A percentile compares a stretch with the other conserved stretches of the same genome.
These are phyloP conservation scores for Caenorhabditis parvicauda DNA, from an alignment of 2,888 invertebrate genomes.

Conservation along the genomic window DNA sequence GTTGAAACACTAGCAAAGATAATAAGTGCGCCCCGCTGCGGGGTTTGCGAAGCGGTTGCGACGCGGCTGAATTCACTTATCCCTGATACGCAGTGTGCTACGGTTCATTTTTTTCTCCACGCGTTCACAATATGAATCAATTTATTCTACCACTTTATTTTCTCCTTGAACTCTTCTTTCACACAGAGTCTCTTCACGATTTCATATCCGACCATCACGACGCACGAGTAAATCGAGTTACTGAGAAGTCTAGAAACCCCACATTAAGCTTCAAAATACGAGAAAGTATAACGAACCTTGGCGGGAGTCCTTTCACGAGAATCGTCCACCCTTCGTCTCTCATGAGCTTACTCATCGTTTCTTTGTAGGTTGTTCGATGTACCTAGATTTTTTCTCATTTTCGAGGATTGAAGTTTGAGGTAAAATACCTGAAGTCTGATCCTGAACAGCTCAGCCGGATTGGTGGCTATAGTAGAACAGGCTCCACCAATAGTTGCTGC, in stretches of 20 bases:
- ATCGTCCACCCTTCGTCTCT: conserved; percentile 29
- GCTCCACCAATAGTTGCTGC: conserved; percentile 42
- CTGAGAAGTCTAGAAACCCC: conserved; percentile 29
- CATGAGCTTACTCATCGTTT: conserved; percentile 31
- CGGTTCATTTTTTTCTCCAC: not conserved
- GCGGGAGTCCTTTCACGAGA: conserved; percentile 46
- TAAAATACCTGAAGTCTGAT: conserved; percentile 40
- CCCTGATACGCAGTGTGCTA: no score
- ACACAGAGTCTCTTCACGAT: conserved; percentile 43
- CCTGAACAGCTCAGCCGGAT: conserved; percentile 48
- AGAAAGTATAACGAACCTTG: conserved; percentile 10
- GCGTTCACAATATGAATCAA: no score
- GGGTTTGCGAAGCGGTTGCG: no score
- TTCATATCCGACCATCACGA: conserved; percentile 48
- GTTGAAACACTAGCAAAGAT: no score
- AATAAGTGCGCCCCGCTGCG: not conserved
- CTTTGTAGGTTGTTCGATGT: conserved; percentile 30
- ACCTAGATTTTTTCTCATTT: no score
- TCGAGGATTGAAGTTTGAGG: no score
- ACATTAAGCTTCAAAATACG: not conserved
- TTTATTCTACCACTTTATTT: conserved; percentile 37
- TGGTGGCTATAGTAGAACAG: conserved; percentile 36
- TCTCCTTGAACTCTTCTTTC: conserved; percentile 41
- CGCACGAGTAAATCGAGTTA: conserved; percentile 42
- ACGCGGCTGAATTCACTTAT: no score